phyloP scores from a whole-genome alignment of 2,797 vertebrate genomes.

The Chloroceryle amazona region DNA sequence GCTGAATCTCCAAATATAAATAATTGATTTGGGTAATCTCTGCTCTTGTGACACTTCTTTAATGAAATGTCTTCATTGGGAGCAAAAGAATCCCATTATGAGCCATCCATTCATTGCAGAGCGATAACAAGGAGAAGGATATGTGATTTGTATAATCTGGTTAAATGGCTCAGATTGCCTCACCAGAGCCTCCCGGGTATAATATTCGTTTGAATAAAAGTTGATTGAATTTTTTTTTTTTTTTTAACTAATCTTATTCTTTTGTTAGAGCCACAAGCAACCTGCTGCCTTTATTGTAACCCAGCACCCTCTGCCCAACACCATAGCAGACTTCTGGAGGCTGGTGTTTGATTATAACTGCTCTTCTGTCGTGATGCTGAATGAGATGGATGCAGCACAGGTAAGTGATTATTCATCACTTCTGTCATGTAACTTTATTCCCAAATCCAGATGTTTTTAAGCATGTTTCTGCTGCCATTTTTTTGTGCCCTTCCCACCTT shows the following conservation, averaged over 20 bases:
- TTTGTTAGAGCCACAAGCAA: slow-evolving; percentile 96
- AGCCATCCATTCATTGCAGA: slow-evolving; percentile 64
- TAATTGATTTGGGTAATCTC: slow-evolving; percentile 83
- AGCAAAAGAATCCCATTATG: slow-evolving; percentile 76
- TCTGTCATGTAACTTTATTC: not conserved
- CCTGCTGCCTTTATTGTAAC: slow-evolving; percentile 98
- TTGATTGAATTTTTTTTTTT: slow-evolving; percentile 58
- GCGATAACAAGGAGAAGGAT: slow-evolving; percentile 69
- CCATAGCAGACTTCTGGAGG: slow-evolving; percentile 96
- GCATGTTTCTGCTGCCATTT: not conserved
- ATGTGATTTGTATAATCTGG: slow-evolving; percentile 74
- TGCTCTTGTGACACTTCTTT: slow-evolving; percentile 78
- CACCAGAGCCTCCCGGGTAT: slow-evolving; percentile 40
- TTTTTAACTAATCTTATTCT: slow-evolving; percentile 66
- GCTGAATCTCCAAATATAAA: slow-evolving; percentile 78
- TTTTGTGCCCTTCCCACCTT: rapidly evolving
- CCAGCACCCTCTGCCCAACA: slow-evolving; percentile 97
- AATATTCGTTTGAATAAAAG: slow-evolving; percentile 60
- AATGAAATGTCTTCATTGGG: slow-evolving; percentile 82
- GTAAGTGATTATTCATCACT: slow-evolving; percentile 68
- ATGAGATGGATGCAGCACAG: slow-evolving; percentile 96
- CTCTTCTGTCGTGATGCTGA: slow-evolving; percentile 97
- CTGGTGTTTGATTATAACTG: slow-evolving; percentile 98
- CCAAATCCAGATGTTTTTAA: not conserved
- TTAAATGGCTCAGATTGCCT: slow-evolving; percentile 73